phyloP scores from a whole-genome alignment of 2,797 vertebrate genomes.

The Nannoperca obscura region DNA sequence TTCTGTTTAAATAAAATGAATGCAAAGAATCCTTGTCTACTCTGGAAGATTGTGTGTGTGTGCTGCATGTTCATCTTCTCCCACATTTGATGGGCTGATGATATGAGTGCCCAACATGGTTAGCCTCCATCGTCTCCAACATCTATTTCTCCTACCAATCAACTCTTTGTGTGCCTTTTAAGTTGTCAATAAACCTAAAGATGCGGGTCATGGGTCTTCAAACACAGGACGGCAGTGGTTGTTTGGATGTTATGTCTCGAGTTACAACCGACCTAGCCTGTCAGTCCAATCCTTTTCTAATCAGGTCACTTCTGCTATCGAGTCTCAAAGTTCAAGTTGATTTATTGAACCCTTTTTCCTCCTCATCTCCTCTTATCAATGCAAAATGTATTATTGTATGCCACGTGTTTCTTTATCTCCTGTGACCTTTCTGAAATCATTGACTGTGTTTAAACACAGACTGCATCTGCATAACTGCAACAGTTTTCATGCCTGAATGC shows the following conservation, averaged over 20 bases:
- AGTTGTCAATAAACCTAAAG: constrained; percentile 6
- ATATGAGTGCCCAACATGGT: neutral
- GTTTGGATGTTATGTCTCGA: neutral
- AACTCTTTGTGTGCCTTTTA: neutral
- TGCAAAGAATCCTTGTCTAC: neutral
- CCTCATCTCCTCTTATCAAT: constrained; percentile 27
- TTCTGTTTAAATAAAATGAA: constrained; percentile 5
- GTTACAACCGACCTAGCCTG: too few relatives aligned
- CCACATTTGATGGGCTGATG: neutral
- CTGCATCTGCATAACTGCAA: constrained; percentile 25
- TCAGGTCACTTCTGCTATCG: constrained; percentile 7
- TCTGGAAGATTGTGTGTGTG: neutral
- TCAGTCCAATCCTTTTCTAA: constrained; percentile 32
- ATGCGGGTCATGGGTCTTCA: constrained; percentile 21
- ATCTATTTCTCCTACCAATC: neutral
- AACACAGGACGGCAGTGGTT: constrained; percentile 3
- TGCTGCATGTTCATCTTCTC: neutral
- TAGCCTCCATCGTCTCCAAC: neutral
- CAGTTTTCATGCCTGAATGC: neutral
- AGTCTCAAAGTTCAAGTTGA: constrained; percentile 24
- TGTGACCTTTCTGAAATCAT: constrained; percentile 45
- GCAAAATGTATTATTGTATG: constrained; percentile 41
- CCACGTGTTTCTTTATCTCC: constrained; percentile 18
- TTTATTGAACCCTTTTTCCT: constrained; percentile 19
- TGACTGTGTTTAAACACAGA: constrained; percentile 4